These are phyloP conservation scores for Sphaerolaimus hirsutus DNA, from an alignment of 2,888 invertebrate species.

Conservation along the genomic window DNA sequence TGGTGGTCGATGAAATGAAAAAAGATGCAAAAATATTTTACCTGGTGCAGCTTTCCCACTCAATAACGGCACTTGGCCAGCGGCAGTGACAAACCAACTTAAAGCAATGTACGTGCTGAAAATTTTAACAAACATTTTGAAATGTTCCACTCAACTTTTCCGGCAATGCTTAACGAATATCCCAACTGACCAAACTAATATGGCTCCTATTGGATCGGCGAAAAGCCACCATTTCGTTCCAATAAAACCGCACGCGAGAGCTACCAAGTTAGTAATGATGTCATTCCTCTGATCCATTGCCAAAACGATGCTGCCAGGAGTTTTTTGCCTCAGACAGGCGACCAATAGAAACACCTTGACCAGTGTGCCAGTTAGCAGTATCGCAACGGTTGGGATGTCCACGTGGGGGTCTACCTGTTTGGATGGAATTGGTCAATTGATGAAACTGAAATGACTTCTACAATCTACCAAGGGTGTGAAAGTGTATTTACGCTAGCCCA, in stretches of 20 bases:
- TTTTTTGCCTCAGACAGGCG: slow-evolving; percentile 15
- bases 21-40: no score
- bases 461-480: no score
- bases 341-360: slow-evolving; percentile 16
- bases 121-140: neutral
- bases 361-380: slow-evolving; percentile 14
- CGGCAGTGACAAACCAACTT: slow-evolving; percentile 20
- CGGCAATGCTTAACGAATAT: no score
- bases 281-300: slow-evolving; percentile 33
- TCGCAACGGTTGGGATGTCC: slow-evolving; percentile 12
- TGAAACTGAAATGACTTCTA: no score
- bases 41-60: slow-evolving; percentile 19
- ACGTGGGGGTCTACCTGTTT: slow-evolving; percentile 9
- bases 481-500: no score
- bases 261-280: slow-evolving; percentile 29
- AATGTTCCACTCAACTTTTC: no score
- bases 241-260: slow-evolving; percentile 28
- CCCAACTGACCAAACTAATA: slow-evolving; percentile 23
- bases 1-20: no score
- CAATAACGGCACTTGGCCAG: slow-evolving; percentile 17
- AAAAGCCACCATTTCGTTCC: slow-evolving; percentile 25
- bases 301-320: slow-evolving; percentile 14
- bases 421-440: neutral
- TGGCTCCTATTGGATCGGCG: slow-evolving; percentile 32
- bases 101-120: slow-evolving; percentile 17